Evolutionary conservation across 2,888 invertebrate species (phyloP), one percentile per base, ranked within the genome.

Genomic region (Dasypogon diadema): DNA sequence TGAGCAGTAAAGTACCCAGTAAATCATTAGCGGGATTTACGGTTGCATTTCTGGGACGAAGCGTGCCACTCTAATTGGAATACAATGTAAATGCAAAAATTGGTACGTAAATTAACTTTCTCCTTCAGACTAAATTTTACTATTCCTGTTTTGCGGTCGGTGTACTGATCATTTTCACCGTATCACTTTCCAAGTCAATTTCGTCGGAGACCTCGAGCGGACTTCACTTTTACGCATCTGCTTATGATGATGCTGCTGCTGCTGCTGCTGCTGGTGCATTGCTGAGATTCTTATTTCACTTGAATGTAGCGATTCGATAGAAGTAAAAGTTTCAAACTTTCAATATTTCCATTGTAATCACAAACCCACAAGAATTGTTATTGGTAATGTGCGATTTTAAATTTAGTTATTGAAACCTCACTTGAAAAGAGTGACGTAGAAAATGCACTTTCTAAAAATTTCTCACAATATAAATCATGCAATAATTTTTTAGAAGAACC

Each of bases 101-200:
- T 60, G 37, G 21, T 60, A 60, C 34, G 37, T 37, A 60, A 60
- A 60, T 60, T 60, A 60, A 60, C 60, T 60, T 60, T 60, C 60
- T 60, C 60, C 21, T 8, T 1, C 37, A 60, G 60, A 60, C 60
- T 37, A 34, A 60, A 60, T 60, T 18, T 58, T 34, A 16, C 37
- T 60, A 60, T 34, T 37, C 37, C 60, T 34, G 60, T 60, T 60
- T 60, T 60, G 60, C 37, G n/a, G 37, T 3, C 34, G 21, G 37
- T 37, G n/a, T 30, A 30, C 6, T 30, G 42, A 60, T 60, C 60
- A 60, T 60, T 60, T 60, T 60, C 37, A 60, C 60, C 21, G 37
- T 60, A 37, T 60, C 60, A 37, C 60, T 60, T 60, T 60, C 60
- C 37, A 60, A 60, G 37, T 60, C n/a, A 37, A 16, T 26, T 42